These are phyloP conservation scores for Archocentrus centrarchus DNA, from an alignment of 2,113 vertebrate species.

Conservation along the genomic window DNA sequence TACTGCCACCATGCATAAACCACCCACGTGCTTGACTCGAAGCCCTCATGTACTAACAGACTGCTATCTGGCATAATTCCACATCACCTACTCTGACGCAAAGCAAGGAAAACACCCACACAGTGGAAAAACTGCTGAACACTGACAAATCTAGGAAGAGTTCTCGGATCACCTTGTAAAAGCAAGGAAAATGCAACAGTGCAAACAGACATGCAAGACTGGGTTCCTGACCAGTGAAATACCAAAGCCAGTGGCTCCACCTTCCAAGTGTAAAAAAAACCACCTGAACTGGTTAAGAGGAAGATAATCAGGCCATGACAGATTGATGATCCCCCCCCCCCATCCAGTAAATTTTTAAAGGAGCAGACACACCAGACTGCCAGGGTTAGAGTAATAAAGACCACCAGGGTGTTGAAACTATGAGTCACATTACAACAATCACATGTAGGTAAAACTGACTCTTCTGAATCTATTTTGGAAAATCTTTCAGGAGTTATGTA, in stretches of 20 bases:
- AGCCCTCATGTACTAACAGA: constrained; percentile 78
- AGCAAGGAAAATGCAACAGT: neutral
- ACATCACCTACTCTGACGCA: constrained; percentile 64
- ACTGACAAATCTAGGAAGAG: constrained; percentile 40
- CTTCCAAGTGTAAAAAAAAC: neutral
- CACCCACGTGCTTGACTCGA: constrained; percentile 72
- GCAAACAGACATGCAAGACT: neutral
- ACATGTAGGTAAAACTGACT: neutral
- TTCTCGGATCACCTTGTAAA: constrained; percentile 33
- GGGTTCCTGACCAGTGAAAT: neutral
- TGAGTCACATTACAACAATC: too few species aligned
- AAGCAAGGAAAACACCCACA: constrained; percentile 60
- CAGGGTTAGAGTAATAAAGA: neutral
- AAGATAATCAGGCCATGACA: constrained; percentile 26
- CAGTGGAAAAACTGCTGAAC: constrained; percentile 36
- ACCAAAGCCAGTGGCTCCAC: neutral
- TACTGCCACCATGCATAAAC: constrained; percentile 72
- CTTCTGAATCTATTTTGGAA: constrained; percentile 3
- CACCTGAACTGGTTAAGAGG: neutral
- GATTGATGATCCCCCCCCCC: neutral
- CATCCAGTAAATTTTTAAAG: neutral
- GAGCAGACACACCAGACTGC: neutral
- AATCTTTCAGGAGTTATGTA: neutral
- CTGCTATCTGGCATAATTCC: constrained; percentile 76
- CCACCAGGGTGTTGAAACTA: too few species aligned